These are phyloP conservation scores for Drosophila athabasca DNA, from an alignment of 1,140 invertebrate species.

Conservation along the genomic window DNA sequence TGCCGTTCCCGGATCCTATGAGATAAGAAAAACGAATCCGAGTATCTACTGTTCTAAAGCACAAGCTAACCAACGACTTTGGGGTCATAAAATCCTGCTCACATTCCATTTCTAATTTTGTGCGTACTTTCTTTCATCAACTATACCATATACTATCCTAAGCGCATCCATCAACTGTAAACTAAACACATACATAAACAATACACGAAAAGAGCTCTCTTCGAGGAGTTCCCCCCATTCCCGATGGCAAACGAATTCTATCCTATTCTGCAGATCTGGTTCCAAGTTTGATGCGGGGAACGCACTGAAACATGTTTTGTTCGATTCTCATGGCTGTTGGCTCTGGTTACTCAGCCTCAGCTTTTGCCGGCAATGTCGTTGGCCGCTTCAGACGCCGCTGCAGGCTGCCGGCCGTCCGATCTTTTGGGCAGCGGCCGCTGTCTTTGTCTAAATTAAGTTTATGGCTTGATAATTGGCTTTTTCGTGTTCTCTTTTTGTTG, in stretches of 20 bases:
- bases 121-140: too few species aligned
- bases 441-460: constrained; percentile 54
- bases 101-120: too few species aligned
- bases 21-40: constrained; percentile 4
- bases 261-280: too few species aligned
- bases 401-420: constrained; percentile 3
- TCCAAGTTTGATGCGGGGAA: too few species aligned
- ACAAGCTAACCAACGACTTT: not conserved
- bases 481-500: constrained; percentile 59
- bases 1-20: not conserved
- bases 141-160: too few species aligned
- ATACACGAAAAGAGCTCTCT: too few species aligned
- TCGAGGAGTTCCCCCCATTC: too few species aligned
- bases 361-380: not conserved
- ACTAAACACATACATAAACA: not conserved
- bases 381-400: too few species aligned
- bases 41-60: constrained; percentile 2
- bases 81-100: too few species aligned
- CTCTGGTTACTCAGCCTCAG: not conserved
- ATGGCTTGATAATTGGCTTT: constrained; percentile 65
- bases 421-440: constrained; percentile 18
- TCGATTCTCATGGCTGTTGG: too few species aligned
- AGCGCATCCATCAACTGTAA: not conserved
- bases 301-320: too few species aligned
- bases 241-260: too few species aligned